phyloP scores from a whole-genome alignment of 2,797 vertebrate genomes.

The Lepus townsendii region DNA sequence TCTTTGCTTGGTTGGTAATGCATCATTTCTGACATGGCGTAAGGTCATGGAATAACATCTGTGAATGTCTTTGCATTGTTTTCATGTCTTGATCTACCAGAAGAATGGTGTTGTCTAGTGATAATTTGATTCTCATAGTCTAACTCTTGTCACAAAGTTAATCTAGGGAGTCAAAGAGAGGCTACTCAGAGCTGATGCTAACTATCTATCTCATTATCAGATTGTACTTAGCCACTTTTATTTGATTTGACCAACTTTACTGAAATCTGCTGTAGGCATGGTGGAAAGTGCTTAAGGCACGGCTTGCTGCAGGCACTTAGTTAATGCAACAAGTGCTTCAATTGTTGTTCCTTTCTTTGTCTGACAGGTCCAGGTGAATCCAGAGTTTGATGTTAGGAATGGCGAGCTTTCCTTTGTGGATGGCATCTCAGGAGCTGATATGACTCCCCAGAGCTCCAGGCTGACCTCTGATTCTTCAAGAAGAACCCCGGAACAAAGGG shows the following conservation, averaged over 20 bases:
- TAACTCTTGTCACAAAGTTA: neutral
- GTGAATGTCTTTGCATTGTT: neutral
- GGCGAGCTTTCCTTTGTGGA: neutral
- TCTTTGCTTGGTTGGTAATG: neutral
- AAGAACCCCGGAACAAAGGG: slow-evolving; percentile 29
- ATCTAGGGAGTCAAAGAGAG: neutral
- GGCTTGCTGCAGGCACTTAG: neutral
- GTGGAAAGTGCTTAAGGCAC: neutral
- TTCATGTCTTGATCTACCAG: neutral
- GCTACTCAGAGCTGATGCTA: neutral
- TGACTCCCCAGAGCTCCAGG: neutral
- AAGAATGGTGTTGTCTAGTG: neutral
- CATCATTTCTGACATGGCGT: neutral
- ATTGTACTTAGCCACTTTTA: neutral
- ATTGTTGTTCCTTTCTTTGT: slow-evolving; percentile 52
- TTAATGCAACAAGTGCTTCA: neutral
- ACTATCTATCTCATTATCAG: too few relatives aligned
- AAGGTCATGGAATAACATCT: neutral
- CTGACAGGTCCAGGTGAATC: slow-evolving; percentile 83
- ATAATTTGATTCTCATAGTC: neutral
- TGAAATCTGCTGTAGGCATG: neutral
- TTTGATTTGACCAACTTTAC: neutral
- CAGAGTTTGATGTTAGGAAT: slow-evolving; percentile 47
- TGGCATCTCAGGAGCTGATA: accelerated
- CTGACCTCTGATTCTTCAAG: neutral